Conservation (phyloP, 2,797 vertebrate genomes). For the Pangasius mekongensis region DNA sequence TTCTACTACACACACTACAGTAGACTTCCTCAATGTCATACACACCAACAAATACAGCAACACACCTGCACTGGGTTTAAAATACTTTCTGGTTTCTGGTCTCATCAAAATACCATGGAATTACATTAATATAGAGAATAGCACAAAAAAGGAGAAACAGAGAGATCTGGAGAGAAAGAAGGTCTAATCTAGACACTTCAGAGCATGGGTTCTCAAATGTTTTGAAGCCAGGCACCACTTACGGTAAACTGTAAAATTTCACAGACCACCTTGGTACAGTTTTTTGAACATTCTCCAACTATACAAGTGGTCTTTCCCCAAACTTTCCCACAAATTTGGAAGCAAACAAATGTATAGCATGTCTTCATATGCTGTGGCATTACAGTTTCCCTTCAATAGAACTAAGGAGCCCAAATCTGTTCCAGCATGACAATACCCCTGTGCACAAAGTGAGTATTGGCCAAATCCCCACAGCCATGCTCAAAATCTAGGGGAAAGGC, state of each 20-base stretch:
- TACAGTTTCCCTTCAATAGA: neutral
- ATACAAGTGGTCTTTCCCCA: neutral
- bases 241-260: neutral
- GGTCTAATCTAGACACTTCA: neutral
- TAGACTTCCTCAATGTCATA: neutral
- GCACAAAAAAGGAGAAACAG: neutral
- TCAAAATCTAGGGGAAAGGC: neutral
- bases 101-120: neutral
- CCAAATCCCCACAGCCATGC: neutral
- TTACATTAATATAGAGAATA: neutral
- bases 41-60: constrained; percentile 1
- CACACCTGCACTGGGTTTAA: neutral
- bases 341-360: neutral
- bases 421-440: neutral
- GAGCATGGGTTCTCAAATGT: neutral
- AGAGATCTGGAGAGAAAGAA: neutral
- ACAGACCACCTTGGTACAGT: neutral
- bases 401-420: neutral
- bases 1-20: neutral
- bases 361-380: neutral
- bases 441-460: neutral
- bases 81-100: neutral
- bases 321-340: neutral
- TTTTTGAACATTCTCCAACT: neutral
- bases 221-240: neutral